phyloP scores from a whole-genome alignment of 2,888 invertebrate species.

The Diachrysia chrysitis region DNA sequence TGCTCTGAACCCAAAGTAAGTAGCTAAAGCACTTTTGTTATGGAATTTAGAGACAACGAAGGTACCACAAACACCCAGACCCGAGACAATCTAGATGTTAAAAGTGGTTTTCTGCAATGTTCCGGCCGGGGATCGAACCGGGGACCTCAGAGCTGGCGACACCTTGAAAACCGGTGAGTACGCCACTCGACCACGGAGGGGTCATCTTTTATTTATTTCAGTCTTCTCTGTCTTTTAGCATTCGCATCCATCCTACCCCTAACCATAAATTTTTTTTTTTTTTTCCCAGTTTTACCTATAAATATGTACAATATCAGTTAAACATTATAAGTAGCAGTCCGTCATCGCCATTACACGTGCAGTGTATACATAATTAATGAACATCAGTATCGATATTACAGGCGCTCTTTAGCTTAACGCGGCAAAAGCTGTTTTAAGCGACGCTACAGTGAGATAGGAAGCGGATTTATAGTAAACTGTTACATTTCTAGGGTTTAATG shows the following conservation, averaged over 20 bases:
- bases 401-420: slow-evolving; percentile 72
- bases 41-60: too few relatives aligned
- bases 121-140: too few relatives aligned
- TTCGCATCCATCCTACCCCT: neutral
- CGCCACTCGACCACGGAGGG: too few relatives aligned
- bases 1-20: too few relatives aligned
- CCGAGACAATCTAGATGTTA: too few relatives aligned
- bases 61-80: too few relatives aligned
- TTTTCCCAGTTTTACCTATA: neutral
- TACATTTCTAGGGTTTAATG: neutral
- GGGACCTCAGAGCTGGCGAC: too few relatives aligned
- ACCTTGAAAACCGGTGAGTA: too few relatives aligned
- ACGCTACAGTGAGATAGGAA: slow-evolving; percentile 23
- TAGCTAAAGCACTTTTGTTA: too few relatives aligned
- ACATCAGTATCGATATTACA: slow-evolving; percentile 72
- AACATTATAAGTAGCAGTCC: slow-evolving; percentile 3
- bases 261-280: neutral
- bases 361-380: slow-evolving; percentile 71
- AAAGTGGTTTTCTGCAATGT: too few relatives aligned
- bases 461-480: slow-evolving; percentile 13
- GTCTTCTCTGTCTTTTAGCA: too few relatives aligned
- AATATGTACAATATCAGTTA: neutral
- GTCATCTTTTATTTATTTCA: too few relatives aligned
- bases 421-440: slow-evolving; percentile 64
- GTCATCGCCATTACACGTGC: slow-evolving; percentile 39